Conservation (phyloP, 1,140 invertebrate species). For the Macrosteles quadrilineatus region DNA sequence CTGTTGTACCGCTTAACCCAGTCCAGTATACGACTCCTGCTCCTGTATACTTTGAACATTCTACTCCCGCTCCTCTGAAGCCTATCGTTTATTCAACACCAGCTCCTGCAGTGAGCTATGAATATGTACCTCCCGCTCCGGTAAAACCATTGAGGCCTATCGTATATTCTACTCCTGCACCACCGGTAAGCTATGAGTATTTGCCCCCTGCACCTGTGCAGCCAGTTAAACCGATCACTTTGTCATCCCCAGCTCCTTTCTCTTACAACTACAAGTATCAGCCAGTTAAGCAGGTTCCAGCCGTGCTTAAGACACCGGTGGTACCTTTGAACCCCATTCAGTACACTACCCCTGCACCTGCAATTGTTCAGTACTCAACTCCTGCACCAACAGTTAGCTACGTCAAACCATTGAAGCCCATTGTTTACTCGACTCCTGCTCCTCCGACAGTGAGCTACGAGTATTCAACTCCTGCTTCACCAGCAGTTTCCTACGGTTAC, state of each 20-base stretch:
- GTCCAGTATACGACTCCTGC: slow-evolving; percentile 30
- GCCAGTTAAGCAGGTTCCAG: slow-evolving; percentile 19
- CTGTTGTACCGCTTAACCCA: slow-evolving; percentile 34
- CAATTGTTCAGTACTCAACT: slow-evolving; percentile 15
- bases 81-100: slow-evolving; percentile 32
- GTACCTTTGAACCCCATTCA: slow-evolving; percentile 38
- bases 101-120: slow-evolving; percentile 21
- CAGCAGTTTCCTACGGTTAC: background rate
- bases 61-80: slow-evolving; percentile 29
- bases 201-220: slow-evolving; percentile 31
- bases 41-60: slow-evolving; percentile 28
- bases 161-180: slow-evolving; percentile 33
- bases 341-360: slow-evolving; percentile 32
- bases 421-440: slow-evolving; percentile 17
- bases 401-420: background rate
- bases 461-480: slow-evolving; percentile 24
- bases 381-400: slow-evolving; percentile 20
- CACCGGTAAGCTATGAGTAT: background rate
- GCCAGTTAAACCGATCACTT: slow-evolving; percentile 29
- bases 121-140: slow-evolving; percentile 4
- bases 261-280: slow-evolving; percentile 34
- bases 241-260: slow-evolving; percentile 10
- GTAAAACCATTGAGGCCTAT: slow-evolving; percentile 29
- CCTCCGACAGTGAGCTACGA: slow-evolving; percentile 12
- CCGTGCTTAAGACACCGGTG: slow-evolving; percentile 33